These are phyloP conservation scores for Sorex maritimensis DNA, from an alignment of 2,797 vertebrate species.

Conservation along the genomic window DNA sequence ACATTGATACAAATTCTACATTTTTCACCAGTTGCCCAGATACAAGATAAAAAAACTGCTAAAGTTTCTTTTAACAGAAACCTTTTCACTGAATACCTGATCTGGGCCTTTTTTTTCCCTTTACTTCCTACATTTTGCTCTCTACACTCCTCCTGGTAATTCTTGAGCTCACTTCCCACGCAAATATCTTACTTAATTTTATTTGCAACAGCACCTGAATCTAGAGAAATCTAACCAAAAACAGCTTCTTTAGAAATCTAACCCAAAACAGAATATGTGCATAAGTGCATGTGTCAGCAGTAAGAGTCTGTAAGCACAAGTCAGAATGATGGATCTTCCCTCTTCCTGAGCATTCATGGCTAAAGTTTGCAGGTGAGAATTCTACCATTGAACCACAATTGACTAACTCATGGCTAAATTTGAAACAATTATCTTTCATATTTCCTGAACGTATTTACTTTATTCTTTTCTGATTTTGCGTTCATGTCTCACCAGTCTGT, in stretches of 20 bases:
- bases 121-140: neutral
- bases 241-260: neutral
- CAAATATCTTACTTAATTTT: neutral
- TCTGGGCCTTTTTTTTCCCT: neutral
- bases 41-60: too few species aligned
- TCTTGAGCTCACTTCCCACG: neutral
- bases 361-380: too few species aligned
- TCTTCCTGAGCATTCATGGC: too few species aligned
- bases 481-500: neutral
- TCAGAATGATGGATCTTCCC: neutral
- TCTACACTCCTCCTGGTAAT: neutral
- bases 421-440: neutral
- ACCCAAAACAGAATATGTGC: neutral
- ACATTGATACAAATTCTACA: neutral
- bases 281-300: neutral
- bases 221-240: neutral
- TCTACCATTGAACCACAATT: too few species aligned
- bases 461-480: neutral
- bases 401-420: neutral
- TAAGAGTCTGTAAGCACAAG: neutral
- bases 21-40: neutral
- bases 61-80: neutral
- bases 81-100: neutral
- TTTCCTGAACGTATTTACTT: neutral
- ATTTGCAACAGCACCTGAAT: neutral